A percentile compares a stretch with the other conserved stretches of the same genome.
Evolutionary conservation across 2,888 invertebrate genomes (phyloP).

Genomic region (Exocentrus adspersus): DNA sequence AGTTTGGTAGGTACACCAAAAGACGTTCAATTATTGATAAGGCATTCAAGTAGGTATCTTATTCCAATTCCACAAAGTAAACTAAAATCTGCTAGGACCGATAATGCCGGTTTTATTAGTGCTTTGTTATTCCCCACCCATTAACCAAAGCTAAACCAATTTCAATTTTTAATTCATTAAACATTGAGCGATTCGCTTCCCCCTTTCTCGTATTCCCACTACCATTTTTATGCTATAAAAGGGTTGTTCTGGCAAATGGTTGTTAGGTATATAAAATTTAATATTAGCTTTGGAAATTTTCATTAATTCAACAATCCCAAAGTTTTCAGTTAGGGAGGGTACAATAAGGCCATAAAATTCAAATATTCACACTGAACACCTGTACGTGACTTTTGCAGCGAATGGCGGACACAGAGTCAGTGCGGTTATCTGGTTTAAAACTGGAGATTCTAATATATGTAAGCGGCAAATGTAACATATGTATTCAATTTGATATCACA

Average conservation of each 20-base stretch:
- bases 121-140: too few relatives aligned
- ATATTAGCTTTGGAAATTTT: background rate
- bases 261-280: background rate
- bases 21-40: too few relatives aligned
- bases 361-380: slow-evolving; percentile 11
- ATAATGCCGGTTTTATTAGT: too few relatives aligned
- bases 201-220: too few relatives aligned
- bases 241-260: too few relatives aligned
- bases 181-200: background rate
- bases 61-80: too few relatives aligned
- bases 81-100: too few relatives aligned
- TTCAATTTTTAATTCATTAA: too few relatives aligned
- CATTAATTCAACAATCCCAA: slow-evolving; percentile 5
- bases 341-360: slow-evolving; percentile 9
- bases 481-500: slow-evolving; percentile 9
- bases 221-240: too few relatives aligned
- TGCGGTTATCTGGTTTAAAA: slow-evolving; percentile 17
- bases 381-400: slow-evolving; percentile 14
- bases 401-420: background rate
- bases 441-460: slow-evolving; percentile 10
- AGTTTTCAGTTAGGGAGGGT: background rate
- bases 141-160: too few relatives aligned
- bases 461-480: slow-evolving; percentile 6
- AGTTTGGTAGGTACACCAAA: too few relatives aligned
- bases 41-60: too few relatives aligned